Base-by-base conservation (phyloP, 1,140 invertebrate species). In the Philopotamus ludificatus region DNA sequence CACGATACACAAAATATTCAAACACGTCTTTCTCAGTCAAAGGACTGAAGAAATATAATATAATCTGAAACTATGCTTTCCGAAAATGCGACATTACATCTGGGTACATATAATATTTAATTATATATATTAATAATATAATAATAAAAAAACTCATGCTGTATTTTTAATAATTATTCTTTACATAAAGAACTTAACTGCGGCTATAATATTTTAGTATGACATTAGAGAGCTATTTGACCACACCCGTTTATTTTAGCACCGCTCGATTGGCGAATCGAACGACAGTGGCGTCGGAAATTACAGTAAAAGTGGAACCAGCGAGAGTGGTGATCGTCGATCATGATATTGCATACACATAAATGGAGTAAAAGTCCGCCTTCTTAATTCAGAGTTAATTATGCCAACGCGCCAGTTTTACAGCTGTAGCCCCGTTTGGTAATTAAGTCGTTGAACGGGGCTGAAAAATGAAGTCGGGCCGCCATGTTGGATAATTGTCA, bases 171-270 rank as follows among this genome's bases (percentile, higher is more conserved):
- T 34, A 12, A 7, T 34, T n/a, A n/a, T 34, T 34, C 28, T 34
- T 7, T 12, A 57, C 54, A 42, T 41, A 57, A 16, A 57, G 42
- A 39, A 28, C 34, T 57, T n/a, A 57, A 57, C 42, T 57, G 54
- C 54, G 54, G n/a, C n/a, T 21, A 42, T 21, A 23, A 42, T 47
- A 18, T 60, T 60, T 60, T 60, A 60, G 57, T 47, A 28, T 28
- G 57, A 60, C 57, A 60, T 60, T 60, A 60, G 41, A 60, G 42
- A 26, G 39, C n/a, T 47, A 60, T 60, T 60, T 47, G 57, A 60
- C 57, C 57, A 47, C 57, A 47, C 57, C 57, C 57, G 42, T 47
- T 60, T 47, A 49, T 60, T 60, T 60, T 60, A 60, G 47, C 57
- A 28, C 57, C 57, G 28, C 57, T 60, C 57, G 23, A 60, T 58